Conservation (phyloP, 2,797 vertebrate species). For the Melopsittacus undulatus region DNA sequence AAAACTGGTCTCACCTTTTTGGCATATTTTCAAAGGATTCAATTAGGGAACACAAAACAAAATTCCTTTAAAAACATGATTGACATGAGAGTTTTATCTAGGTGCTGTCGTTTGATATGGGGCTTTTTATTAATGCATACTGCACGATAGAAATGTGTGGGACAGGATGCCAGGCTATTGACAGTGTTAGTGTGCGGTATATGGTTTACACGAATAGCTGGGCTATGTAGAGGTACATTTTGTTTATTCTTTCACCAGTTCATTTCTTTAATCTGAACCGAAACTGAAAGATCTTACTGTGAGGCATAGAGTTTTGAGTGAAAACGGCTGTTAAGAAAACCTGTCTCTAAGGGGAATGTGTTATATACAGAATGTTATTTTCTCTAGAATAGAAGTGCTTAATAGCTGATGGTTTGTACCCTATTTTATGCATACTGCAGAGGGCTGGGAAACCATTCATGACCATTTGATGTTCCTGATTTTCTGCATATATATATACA, state of each 20-base stretch:
- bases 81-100: slow-evolving; percentile 25
- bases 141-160: background rate
- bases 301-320: background rate
- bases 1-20: background rate
- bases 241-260: slow-evolving; percentile 13
- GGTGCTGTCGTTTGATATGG: background rate
- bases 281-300: slow-evolving; percentile 5
- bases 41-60: slow-evolving; percentile 3
- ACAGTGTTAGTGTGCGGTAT: slow-evolving; percentile 30
- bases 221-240: background rate
- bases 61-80: slow-evolving; percentile 27
- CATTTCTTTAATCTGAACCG: slow-evolving; percentile 31
- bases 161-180: slow-evolving; percentile 29
- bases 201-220: background rate
- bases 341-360: background rate
- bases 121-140: slow-evolving; percentile 37
- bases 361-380: background rate
- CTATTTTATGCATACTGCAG: background rate
- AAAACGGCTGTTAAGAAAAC: slow-evolving; percentile 19
- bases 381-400: background rate
- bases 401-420: background rate
- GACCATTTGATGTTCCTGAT: background rate
- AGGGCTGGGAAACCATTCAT: background rate
- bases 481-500: background rate
- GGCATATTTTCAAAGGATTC: slow-evolving; percentile 35